Evolutionary conservation across 2,113 vertebrate species (phyloP).

Genomic region (Okapia johnstoni): DNA sequence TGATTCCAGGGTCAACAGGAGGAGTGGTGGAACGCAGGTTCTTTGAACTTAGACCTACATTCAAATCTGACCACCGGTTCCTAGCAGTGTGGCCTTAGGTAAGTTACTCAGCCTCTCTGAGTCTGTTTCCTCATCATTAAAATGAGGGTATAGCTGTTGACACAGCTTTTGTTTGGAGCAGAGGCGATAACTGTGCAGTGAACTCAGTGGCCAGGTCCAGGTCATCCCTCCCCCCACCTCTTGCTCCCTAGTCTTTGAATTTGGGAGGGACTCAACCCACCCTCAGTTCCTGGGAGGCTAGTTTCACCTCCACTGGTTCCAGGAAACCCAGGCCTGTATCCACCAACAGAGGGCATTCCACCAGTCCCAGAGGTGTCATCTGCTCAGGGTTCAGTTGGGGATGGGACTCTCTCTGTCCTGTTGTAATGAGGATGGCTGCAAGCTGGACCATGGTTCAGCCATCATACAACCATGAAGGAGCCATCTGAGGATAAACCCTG

Average conservation of each 20-base stretch:
- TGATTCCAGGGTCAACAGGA: accelerated
- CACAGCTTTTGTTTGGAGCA: background rate
- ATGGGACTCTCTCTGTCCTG: background rate
- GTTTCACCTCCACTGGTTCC: background rate
- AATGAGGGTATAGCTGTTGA: background rate
- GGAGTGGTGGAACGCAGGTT: no score
- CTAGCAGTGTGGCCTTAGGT: background rate
- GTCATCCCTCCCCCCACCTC: background rate
- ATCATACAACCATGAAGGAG: background rate
- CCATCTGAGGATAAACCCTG: background rate
- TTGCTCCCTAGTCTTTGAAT: background rate
- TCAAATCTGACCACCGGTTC: background rate
- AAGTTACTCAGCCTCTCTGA: background rate
- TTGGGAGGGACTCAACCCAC: background rate
- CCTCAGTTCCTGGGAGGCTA: background rate
- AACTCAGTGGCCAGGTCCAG: background rate
- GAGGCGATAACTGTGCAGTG: background rate
- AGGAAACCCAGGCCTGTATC: background rate
- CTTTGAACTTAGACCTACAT: background rate
- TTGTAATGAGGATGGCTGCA: background rate
- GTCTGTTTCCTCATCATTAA: background rate
- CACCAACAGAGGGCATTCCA: background rate
- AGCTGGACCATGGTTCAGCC: background rate
- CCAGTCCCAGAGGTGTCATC: no score
- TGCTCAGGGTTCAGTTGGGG: background rate